These are phyloP conservation scores for rat (Rattus norvegicus) DNA, from an alignment of 2,113 vertebrate species.

Conservation along the genomic window DNA sequence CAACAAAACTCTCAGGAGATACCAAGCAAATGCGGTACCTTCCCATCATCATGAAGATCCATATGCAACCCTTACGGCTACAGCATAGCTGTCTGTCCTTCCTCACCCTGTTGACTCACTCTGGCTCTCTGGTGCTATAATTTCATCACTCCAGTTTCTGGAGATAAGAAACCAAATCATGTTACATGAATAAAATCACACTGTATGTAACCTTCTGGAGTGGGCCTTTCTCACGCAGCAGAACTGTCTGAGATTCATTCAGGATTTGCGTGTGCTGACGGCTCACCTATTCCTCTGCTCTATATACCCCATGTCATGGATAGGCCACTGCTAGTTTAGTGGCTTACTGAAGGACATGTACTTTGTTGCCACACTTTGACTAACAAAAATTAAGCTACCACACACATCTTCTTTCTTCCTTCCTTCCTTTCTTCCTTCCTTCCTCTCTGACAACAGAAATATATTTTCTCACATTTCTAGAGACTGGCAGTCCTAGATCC, in stretches of 20 bases:
- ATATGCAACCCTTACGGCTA: neutral
- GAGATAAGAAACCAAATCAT: neutral
- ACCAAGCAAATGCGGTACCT: neutral
- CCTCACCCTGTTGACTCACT: neutral
- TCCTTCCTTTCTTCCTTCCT: neutral
- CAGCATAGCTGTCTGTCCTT: neutral
- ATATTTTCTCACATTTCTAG: neutral
- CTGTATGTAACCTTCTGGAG: neutral
- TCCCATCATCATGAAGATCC: neutral
- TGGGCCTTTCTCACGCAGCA: neutral
- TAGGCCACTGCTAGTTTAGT: neutral
- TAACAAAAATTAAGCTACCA: neutral
- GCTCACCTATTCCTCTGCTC: neutral
- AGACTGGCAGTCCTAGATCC: neutral
- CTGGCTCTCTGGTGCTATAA: neutral
- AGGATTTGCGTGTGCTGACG: neutral
- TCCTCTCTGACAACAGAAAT: neutral
- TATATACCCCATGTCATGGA: neutral
- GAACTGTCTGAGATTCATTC: neutral
- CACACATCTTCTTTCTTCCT: neutral
- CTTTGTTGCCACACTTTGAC: neutral
- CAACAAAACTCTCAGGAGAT: neutral
- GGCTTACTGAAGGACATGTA: neutral
- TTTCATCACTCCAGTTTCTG: neutral
- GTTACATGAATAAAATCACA: neutral